These are phyloP conservation scores for Rhagologus leucostigma DNA, from an alignment of 2,113 vertebrate species.

Conservation along the genomic window DNA sequence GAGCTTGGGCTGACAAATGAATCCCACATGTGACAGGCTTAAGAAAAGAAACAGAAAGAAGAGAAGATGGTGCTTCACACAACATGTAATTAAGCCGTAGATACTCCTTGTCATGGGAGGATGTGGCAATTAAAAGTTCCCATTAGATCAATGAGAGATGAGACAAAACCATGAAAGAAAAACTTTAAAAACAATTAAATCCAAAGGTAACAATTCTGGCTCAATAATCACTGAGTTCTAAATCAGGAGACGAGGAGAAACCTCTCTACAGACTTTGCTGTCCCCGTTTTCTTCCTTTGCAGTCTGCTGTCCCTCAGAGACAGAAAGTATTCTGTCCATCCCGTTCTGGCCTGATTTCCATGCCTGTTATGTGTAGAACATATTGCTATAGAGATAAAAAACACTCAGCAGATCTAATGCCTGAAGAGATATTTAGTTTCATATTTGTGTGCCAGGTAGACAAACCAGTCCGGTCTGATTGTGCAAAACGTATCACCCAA, in stretches of 20 bases:
- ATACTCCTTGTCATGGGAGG: neutral
- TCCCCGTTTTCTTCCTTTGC: neutral
- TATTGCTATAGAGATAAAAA: neutral
- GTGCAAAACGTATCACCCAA: neutral
- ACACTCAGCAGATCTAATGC: neutral
- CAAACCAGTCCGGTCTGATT: neutral
- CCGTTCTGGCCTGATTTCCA: neutral
- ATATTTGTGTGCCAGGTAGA: neutral
- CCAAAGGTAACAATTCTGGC: neutral
- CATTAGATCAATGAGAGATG: neutral
- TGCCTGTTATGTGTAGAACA: neutral
- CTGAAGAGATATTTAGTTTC: neutral
- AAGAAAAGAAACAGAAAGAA: slow-evolving; percentile 1
- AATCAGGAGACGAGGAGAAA: neutral
- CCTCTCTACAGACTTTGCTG: neutral
- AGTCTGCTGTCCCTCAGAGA: neutral
- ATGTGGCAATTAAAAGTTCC: neutral
- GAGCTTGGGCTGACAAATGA: neutral
- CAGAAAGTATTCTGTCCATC: neutral
- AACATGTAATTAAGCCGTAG: neutral
- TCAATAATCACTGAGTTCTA: neutral
- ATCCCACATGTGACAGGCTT: neutral
- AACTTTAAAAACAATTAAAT: neutral
- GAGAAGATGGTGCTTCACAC: neutral
- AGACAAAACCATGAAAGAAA: neutral